Evolutionary conservation across 2,888 invertebrate genomes (phyloP), one percentile per base, ranked within the genome.

Genomic region (Lithophane socia): DNA sequence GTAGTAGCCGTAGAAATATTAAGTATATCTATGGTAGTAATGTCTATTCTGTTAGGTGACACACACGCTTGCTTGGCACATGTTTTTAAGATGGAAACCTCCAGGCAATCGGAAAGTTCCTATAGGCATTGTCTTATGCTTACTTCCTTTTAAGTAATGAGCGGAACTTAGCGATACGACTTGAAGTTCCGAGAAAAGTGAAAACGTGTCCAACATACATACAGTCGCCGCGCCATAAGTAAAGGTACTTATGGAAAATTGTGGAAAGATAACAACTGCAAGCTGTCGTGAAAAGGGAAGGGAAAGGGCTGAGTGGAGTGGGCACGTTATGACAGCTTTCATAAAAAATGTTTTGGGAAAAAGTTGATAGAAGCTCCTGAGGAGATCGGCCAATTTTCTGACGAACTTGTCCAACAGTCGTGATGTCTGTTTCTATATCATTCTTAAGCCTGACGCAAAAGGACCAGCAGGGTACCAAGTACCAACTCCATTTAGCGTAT

Each of bases 101-200:
- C 24, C 37, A 12, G 13, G 4, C 18, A 7, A 42, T 44, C n/a
- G 77, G 65, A 72, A 72, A 72, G 42, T 52, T 64, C 56, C 49
- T 44, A 44, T 58, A 49, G 18, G 42, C 58, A 71, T 72, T 64
- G 37, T 56, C 18, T 8, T 67, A 63, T 49, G 75, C 56, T 74
- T 63, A 81, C 67, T 75, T 67, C 82, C 82, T 75, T 67, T 73
- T 54, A 54, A 16, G 52, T 44, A 60, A 56, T 29, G 24, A 77
- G 21, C 65, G 82, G 77, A 80, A 82, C 60, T 42, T 58, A 13
- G 9, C 42, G 47, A 70, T 52, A 66, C 37, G 21, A 16, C 49
- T 56, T 4, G n/a, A n/a, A 42, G 60, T 82, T 76, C 80, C 29
- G 8, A 70, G 29, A 29, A 29, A 29, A 29, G 29, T 29, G 82